Base-by-base conservation (phyloP, 2,113 vertebrate genomes). In the Oxyruncus cristatus region DNA sequence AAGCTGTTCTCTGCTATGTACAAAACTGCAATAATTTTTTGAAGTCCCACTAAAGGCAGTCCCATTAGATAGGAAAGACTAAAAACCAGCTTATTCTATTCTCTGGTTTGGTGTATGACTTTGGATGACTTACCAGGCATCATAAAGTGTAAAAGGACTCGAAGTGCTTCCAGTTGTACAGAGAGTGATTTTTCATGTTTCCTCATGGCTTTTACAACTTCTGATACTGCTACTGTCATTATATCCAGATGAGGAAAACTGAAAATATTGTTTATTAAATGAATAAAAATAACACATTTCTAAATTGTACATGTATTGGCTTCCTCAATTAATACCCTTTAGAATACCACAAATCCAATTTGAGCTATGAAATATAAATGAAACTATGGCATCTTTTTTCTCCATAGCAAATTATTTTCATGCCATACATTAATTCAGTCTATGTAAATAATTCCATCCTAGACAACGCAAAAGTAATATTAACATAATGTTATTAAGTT, bases 81-180 rank as follows among this genome's bases (percentile, higher is more conserved):
- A 86, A 81, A 94, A 17, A 6, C 2, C 41, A 88, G 37, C 19
- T 83, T 62, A 85, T 58, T 52, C 28, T 50, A 2, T 53, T 92
- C 24, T 81, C 39, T 68, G 41, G 47, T 74, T 44, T 71, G 50
- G 7, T 41, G 17, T 41, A 41, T 26, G 39, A 53, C 71, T 62
- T 82, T 37, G 63, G 28, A 87, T 49, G 53, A 91, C 96, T 95
- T 96, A 99, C 99, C 98, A 41, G 99, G 98, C 66, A 95, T 97
- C 89, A 99, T 98, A 84, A 99, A 98, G 79, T 98, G 98, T 93
- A 99, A 97, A 86, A 99, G 98, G 79, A 98, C 98, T 94, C 97
- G 95, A 92, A 99, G 96, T 7, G 98, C 99, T 96, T 99, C 99
- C 95, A 99, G 97, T 94, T 99, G 99, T 39, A 99, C 98, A 37